Percentiles rank a stretch among this genome's conserved stretches.
phyloP scores from a whole-genome alignment of 2,797 vertebrate genomes.

The Nannoperca australis region DNA sequence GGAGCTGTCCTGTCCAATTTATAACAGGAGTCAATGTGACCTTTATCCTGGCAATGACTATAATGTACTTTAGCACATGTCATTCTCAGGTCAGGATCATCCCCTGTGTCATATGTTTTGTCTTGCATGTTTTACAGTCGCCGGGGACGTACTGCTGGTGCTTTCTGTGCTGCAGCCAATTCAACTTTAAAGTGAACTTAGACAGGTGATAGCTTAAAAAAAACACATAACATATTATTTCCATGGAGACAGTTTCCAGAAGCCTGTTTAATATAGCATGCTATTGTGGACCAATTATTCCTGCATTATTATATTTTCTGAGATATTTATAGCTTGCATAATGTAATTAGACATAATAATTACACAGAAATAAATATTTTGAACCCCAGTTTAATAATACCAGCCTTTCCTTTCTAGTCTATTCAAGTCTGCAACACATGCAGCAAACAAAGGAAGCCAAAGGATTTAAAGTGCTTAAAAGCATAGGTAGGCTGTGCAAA shows the following conservation, averaged over 20 bases:
- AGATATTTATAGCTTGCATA: conserved; percentile 49
- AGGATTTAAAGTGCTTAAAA: conserved; percentile 69
- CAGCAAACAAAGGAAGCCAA: conserved; percentile 65
- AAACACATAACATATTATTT: conserved; percentile 42
- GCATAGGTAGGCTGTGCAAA: conserved; percentile 72
- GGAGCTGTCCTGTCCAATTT: conserved; percentile 87
- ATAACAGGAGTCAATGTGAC: conserved; percentile 85
- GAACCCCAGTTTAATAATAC: conserved; percentile 56
- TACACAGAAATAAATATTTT: conserved; percentile 55
- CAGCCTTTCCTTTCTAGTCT: conserved; percentile 32
- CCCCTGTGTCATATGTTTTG: conserved; percentile 85
- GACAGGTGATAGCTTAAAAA: conserved; percentile 61
- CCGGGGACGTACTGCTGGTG: conserved; percentile 47
- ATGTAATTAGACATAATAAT: conserved; percentile 61
- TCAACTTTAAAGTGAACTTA: conserved; percentile 58
- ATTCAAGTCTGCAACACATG: conserved; percentile 49
- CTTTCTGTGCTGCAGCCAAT: conserved; percentile 51
- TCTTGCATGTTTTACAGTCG: conserved; percentile 81
- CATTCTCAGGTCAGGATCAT: conserved; percentile 83
- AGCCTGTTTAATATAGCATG: conserved; percentile 24
- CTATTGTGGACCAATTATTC: conserved; percentile 35
- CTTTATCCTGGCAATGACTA: conserved; percentile 86
- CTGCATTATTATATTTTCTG: conserved; percentile 31
- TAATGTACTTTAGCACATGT: conserved; percentile 88
- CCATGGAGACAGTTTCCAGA: conserved; percentile 13